These are phyloP conservation scores for Sarcophaga carnaria DNA, from an alignment of 2,888 invertebrate genomes.

Conservation along the genomic window DNA sequence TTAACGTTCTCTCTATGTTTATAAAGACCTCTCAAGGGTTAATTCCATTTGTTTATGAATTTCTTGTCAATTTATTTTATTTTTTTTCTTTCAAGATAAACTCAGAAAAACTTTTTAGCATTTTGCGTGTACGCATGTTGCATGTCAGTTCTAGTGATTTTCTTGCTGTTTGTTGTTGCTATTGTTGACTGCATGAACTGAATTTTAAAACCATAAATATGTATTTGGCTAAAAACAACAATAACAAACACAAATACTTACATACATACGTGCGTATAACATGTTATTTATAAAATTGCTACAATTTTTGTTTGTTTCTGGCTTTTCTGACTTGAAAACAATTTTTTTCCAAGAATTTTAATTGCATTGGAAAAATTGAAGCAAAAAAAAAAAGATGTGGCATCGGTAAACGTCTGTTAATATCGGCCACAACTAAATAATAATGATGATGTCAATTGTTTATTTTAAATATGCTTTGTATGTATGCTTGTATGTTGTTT, in stretches of 20 bases:
- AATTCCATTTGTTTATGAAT: slow-evolving; percentile 8
- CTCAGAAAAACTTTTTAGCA: no score
- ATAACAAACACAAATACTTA: not conserved
- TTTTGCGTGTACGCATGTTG: slow-evolving; percentile 66
- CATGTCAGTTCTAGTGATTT: slow-evolving; percentile 25
- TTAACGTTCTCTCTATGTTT: no score
- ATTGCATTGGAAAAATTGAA: not conserved
- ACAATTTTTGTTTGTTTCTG: slow-evolving; percentile 25
- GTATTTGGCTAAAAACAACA: slow-evolving; percentile 18
- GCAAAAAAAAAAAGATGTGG: not conserved
- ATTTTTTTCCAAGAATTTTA: slow-evolving; percentile 56
- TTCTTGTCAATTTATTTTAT: slow-evolving; percentile 3
- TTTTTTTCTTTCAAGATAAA: not conserved
- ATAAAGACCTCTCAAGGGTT: not conserved
- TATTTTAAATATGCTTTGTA: not conserved
- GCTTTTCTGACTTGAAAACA: not conserved
- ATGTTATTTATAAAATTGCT: slow-evolving; percentile 36
- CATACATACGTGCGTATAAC: not conserved
- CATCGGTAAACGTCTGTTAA: not conserved
- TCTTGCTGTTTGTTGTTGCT: not conserved
- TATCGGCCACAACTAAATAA: not conserved
- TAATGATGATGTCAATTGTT: not conserved
- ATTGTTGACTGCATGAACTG: not conserved
- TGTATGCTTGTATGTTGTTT: no score
- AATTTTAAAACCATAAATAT: slow-evolving; percentile 45